phyloP scores from a whole-genome alignment of 2,888 invertebrate genomes.

The Cosmopolites sordidus region DNA sequence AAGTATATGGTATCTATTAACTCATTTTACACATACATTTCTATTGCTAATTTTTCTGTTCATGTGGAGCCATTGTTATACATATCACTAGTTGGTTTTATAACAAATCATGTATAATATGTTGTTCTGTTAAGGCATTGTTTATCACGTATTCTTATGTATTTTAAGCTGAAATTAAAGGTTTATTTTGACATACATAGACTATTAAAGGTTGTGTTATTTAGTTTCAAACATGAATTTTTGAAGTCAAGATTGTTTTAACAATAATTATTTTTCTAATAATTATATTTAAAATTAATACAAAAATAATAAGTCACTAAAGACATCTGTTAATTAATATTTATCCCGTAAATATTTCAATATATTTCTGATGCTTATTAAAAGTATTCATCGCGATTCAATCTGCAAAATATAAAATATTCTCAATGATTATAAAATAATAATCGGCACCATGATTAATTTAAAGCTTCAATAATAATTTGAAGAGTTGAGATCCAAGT shows the following conservation, averaged over 20 bases:
- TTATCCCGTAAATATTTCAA: too few relatives aligned
- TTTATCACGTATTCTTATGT: background rate
- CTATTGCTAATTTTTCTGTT: slow-evolving; percentile 39
- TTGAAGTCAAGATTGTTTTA: too few relatives aligned
- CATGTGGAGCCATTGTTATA: slow-evolving; percentile 37
- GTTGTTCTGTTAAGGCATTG: background rate
- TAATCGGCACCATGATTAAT: too few relatives aligned
- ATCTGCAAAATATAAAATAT: too few relatives aligned
- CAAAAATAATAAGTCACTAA: too few relatives aligned
- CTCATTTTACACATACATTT: slow-evolving; percentile 30
- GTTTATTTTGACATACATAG: background rate
- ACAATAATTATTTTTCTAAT: too few relatives aligned
- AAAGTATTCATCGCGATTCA: too few relatives aligned
- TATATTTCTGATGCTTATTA: too few relatives aligned
- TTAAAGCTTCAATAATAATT: too few relatives aligned
- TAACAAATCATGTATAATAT: background rate
- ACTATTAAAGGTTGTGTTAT: background rate
- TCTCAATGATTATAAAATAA: too few relatives aligned
- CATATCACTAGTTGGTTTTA: background rate
- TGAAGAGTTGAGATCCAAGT: background rate
- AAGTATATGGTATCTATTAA: background rate
- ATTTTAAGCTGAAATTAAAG: background rate
- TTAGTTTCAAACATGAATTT: background rate
- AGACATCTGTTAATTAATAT: too few relatives aligned
- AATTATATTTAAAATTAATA: too few relatives aligned